A percentile compares a stretch with the other conserved stretches of the same genome.
Evolutionary conservation across 1,140 invertebrate species (phyloP).

Genomic region (Drosophila mauritiana): DNA sequence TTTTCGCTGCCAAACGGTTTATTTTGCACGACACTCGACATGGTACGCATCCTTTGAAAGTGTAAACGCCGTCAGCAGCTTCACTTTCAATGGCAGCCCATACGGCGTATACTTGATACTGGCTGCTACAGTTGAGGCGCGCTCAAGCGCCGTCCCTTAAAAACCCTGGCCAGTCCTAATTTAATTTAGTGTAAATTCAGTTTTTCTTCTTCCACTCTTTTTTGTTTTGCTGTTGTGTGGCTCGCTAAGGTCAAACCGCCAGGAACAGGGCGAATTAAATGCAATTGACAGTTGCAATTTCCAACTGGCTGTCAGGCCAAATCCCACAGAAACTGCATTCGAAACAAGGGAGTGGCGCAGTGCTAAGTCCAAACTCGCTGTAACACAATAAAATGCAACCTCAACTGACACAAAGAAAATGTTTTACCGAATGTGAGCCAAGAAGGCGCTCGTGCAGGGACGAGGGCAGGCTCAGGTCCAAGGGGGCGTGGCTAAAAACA

Average conservation of each 20-base stretch:
- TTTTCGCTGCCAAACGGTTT: slow-evolving; percentile 64
- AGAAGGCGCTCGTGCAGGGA: slow-evolving; percentile 47
- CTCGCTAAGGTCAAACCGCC: slow-evolving; percentile 67
- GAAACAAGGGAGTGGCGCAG: slow-evolving; percentile 25
- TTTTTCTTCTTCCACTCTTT: slow-evolving; percentile 3
- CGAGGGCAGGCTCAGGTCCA: slow-evolving; percentile 9
- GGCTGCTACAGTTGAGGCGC: slow-evolving; percentile 10
- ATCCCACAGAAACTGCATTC: slow-evolving; percentile 61
- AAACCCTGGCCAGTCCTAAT: slow-evolving; percentile 42
- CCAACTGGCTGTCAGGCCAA: slow-evolving; percentile 75
- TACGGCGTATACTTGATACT: slow-evolving; percentile 41
- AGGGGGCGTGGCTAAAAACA: slow-evolving; percentile 45
- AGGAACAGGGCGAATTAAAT: slow-evolving; percentile 73
- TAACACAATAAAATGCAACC: slow-evolving; percentile 81
- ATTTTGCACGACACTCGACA: slow-evolving; percentile 66
- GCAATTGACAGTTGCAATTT: slow-evolving; percentile 83
- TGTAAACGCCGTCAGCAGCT: slow-evolving; percentile 64
- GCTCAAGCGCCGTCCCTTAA: slow-evolving; percentile 22
- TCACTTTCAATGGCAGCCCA: slow-evolving; percentile 49
- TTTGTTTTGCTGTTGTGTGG: slow-evolving; percentile 7
- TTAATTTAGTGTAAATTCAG: slow-evolving; percentile 48
- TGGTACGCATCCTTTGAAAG: slow-evolving; percentile 55
- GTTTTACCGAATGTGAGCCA: slow-evolving; percentile 64
- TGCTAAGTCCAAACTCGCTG: slow-evolving; percentile 62
- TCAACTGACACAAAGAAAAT: slow-evolving; percentile 82